Evolutionary conservation across 30 jellyfish, hydroid and myxozoan genomes (phyloP), one percentile per base, ranked within the genome.

Genomic region (Rhopilema esculentum): DNA sequence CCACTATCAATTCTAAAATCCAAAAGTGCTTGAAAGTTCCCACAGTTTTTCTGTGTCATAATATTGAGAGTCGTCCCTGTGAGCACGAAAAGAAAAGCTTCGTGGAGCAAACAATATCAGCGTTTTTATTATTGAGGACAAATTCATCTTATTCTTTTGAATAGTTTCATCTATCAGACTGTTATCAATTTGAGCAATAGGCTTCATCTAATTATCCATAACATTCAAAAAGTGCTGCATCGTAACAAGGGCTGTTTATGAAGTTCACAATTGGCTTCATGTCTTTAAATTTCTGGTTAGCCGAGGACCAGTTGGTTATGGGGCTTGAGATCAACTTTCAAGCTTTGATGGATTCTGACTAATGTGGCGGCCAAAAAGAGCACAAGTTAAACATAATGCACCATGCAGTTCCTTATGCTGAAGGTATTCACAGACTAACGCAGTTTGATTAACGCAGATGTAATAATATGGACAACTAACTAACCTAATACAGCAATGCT

Each of bases 181-280:
- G 32, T 66, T 48, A 17, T 80, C 83, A 27, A 24, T 66, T 64
- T 40, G 52, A 21, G 19, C 32, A 30, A 80, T 66, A 0, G 91
- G 83, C 33, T 64, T 65, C 19, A 33, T 66, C 40, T 57, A 7
- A 23, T 68, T 65, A 16, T 80, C 69, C 81, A 25, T 27, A 4
- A 80, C 91, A 64, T 1, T 25, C 25, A 80, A 40, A 80, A 80
- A 64, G 61, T 16, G 65, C 48, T 80, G 73, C 83, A 80, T 80
- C 16, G 91, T 66, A 32, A 80, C 24, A 30, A 80, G 51, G 30
- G 91, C 82, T 17, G 91, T 66, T 62, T 80, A 51, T 80, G 84
- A 57, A 80, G 21, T 8, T 64, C 83, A 6, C 30, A 63, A 31
- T 4, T 75, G 77, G 28, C 2, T 19, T 29, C 24, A 80, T 57